phyloP scores from a whole-genome alignment of 2,113 vertebrate genomes.

The Mormoops blainvillei region DNA sequence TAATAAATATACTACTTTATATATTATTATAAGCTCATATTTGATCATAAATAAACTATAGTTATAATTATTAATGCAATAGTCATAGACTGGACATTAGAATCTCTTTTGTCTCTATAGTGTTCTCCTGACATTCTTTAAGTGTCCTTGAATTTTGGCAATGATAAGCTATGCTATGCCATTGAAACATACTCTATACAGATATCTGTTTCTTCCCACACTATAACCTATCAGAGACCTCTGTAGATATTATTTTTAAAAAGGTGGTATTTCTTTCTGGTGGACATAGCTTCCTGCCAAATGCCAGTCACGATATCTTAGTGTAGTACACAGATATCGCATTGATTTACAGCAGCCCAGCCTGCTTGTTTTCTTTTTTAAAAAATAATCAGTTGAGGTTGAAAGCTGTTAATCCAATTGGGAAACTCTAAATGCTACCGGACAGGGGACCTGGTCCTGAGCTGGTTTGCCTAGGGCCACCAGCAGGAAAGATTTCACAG shows the following conservation, averaged over 20 bases:
- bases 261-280: neutral
- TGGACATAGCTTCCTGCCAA: neutral
- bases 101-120: neutral
- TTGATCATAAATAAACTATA: neutral
- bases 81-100: neutral
- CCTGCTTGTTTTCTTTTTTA: neutral
- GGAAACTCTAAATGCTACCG: neutral
- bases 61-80: neutral
- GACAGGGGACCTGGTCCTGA: no score
- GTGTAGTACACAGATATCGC: no score
- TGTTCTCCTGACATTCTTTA: neutral
- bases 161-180: neutral
- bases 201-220: neutral
- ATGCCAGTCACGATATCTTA: neutral
- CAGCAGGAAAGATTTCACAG: no score
- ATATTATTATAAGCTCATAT: neutral
- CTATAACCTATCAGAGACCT: neutral
- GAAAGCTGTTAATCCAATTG: neutral
- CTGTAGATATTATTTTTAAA: neutral
- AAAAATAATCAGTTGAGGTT: neutral
- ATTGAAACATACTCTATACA: neutral
- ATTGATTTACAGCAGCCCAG: fast-evolving
- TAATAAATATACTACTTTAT: neutral
- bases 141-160: neutral
- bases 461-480: no score